Evolutionary conservation across 2,888 invertebrate species (phyloP), one percentile per base, ranked within the genome.

Genomic region (Anticlea derivata): DNA sequence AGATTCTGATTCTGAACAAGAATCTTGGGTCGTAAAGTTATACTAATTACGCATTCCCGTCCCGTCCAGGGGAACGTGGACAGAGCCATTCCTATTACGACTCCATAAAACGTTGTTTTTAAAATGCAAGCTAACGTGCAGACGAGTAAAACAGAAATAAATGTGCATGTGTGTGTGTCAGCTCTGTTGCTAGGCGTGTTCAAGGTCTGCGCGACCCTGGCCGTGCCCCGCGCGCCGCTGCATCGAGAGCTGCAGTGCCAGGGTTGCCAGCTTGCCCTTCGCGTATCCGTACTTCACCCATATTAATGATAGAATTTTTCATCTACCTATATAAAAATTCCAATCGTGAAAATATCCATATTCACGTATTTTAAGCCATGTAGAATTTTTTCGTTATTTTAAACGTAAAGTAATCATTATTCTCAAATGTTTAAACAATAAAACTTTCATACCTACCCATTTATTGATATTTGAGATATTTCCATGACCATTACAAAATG

Each of bases 111-210:
- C 75, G 78, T 74, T 67, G 76, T 75, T 82, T 52, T 78, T 70
- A 80, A 81, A 82, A 78, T 79, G 78, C 79, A 77, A 76, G 78
- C 72, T 74, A 78, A 75, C 78, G 77, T 73, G 76, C 80, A 80
- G 84, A 82, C 81, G 82, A 76, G 76, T 79, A 65, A 78, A 86
- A 83, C 83, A 80, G 80, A 84, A 86, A 86, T 86, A 87, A 85
- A 82, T 80, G 77, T 80, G 52, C 46, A 43, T 68, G 69, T 69
- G 68, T 70, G 65, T 60, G 73, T 73, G 77, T 69, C 77, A 73
- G 74, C 71, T 76, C 75, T 83, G 89, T 89, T 90, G 85, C 87
- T 86, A 88, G 74, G 86, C 84, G 79, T 73, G 79, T 73, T 80
- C 89, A 90, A 90, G 89, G 90, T 83, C 86, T 80, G 55, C 63